These are phyloP conservation scores for Hipposideros armiger DNA, from an alignment of 2,113 vertebrate genomes.

Conservation along the genomic window DNA sequence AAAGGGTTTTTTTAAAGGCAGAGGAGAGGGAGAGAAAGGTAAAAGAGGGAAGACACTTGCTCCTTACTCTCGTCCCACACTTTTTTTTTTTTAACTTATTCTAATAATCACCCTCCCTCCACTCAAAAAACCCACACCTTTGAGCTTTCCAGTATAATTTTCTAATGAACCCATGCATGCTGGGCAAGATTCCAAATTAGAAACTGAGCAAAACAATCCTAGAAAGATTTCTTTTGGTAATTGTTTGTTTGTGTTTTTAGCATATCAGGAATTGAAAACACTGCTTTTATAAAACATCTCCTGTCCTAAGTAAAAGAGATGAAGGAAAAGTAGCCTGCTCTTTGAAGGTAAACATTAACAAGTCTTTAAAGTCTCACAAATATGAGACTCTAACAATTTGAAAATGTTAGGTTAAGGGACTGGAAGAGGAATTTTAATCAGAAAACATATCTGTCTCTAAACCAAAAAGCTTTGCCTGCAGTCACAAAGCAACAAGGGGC, in stretches of 20 bases:
- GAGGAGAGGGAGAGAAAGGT: not conserved
- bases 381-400: not conserved
- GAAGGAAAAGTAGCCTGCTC: not conserved
- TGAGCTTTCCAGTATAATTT: constrained; percentile 1
- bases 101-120: not conserved
- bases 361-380: not conserved
- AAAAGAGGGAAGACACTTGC: not conserved
- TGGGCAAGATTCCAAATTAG: constrained; percentile 18
- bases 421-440: constrained; percentile 24
- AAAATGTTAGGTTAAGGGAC: constrained; percentile 40
- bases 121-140: not conserved
- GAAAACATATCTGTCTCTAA: not conserved
- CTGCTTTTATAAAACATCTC: constrained; percentile 30
- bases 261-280: constrained; percentile 52
- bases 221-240: constrained; percentile 32
- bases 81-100: constrained; percentile 21
- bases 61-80: not conserved
- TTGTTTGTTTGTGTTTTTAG: not conserved
- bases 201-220: constrained; percentile 42
- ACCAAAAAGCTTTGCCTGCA: constrained; percentile 13
- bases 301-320: constrained; percentile 8
- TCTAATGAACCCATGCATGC: constrained; percentile 17
- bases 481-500: not conserved
- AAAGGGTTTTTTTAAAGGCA: not conserved
- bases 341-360: constrained; percentile 1